A percentile compares a stretch with the other conserved stretches of the same genome.
Conservation (phyloP, 2,113 vertebrate genomes). For the Catagonus wagneri region DNA sequence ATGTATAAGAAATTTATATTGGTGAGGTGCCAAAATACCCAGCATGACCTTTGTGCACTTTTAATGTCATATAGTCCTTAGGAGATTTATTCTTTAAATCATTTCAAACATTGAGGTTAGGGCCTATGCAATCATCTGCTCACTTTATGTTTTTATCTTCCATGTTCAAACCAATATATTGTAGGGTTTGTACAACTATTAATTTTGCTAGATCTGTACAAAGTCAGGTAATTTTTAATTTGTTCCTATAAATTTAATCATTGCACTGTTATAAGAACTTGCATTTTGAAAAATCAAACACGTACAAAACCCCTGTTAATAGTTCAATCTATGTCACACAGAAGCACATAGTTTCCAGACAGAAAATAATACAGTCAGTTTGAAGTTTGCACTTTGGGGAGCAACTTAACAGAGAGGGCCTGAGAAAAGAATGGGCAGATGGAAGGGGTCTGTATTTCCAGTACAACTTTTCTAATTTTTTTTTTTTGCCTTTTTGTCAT, state of each 20-base stretch:
- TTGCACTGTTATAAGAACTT: background rate
- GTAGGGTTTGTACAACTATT: background rate
- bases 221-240: slow-evolving; percentile 17
- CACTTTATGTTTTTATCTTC: background rate
- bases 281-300: background rate
- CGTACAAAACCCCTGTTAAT: background rate
- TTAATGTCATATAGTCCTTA: background rate
- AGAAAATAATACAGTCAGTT: background rate
- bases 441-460: background rate
- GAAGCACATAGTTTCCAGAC: background rate
- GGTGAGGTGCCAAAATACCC: background rate
- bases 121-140: background rate
- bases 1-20: background rate
- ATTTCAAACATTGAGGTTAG: background rate
- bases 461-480: background rate
- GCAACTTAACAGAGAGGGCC: background rate
- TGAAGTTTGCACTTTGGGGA: background rate
- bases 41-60: background rate
- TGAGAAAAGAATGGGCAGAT: background rate
- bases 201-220: background rate
- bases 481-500: background rate
- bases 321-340: background rate
- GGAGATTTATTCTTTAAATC: background rate
- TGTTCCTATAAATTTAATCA: background rate
- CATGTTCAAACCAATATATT: background rate